Percentiles rank a stretch among this genome's conserved stretches.
Conservation (phyloP, 1,140 invertebrate genomes). For the Eupeodes corollae region DNA sequence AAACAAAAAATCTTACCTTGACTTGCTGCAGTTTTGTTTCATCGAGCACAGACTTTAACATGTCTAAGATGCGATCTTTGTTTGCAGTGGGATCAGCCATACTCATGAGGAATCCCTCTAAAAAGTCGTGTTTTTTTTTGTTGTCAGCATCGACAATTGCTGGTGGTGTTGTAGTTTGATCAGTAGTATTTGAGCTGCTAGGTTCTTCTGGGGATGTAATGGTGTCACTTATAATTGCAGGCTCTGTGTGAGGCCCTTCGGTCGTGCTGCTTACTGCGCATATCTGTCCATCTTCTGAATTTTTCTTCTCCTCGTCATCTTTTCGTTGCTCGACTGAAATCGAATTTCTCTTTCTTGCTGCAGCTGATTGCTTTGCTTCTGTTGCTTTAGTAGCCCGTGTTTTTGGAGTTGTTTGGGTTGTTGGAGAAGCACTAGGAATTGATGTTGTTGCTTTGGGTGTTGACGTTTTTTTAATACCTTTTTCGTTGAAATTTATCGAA, state of each 20-base stretch:
- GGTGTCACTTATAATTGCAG: too few species aligned
- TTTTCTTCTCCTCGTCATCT: neutral
- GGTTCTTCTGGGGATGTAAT: neutral
- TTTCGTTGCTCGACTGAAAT: neutral
- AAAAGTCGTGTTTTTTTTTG: neutral
- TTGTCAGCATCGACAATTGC: constrained; percentile 2
- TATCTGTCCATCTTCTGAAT: constrained; percentile 1
- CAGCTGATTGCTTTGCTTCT: neutral
- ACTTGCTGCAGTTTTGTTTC: constrained; percentile 7
- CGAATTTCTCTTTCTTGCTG: neutral
- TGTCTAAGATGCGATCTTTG: constrained; percentile 4
- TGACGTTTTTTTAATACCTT: neutral
- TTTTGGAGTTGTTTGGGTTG: constrained; percentile 2
- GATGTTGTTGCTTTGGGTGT: neutral
- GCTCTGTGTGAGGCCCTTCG: neutral
- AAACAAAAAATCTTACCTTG: constrained; percentile 2
- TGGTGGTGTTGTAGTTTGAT: neutral
- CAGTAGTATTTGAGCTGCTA: neutral
- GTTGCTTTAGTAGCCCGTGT: neutral
- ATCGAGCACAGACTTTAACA: constrained; percentile 5
- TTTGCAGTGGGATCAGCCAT: constrained; percentile 6
- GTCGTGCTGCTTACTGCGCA: constrained; percentile 4
- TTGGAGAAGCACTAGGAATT: neutral
- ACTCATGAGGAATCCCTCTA: constrained; percentile 7
- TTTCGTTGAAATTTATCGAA: constrained; percentile 15